Percentiles rank a stretch among this genome's conserved stretches.
These are phyloP conservation scores for Athalia cordata DNA, from an alignment of 2,888 invertebrate species.

Conservation along the genomic window DNA sequence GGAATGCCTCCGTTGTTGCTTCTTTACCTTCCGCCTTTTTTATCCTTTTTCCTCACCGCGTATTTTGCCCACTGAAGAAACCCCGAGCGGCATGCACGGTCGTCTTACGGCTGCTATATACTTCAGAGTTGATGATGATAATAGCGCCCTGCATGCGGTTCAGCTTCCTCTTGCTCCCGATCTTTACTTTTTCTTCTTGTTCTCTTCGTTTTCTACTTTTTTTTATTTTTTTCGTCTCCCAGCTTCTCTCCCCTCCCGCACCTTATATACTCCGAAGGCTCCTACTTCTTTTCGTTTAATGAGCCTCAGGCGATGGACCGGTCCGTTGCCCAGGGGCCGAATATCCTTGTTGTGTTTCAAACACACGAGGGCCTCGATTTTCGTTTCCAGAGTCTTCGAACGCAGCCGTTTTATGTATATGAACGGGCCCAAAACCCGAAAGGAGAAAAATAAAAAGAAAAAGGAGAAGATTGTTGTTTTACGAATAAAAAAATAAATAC, in stretches of 20 bases:
- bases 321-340: conserved; percentile 29
- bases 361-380: conserved; percentile 4
- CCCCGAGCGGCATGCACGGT: background rate
- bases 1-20: conserved; percentile 31
- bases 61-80: background rate
- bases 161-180: background rate
- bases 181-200: conserved; percentile 11
- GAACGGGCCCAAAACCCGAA: conserved; percentile 6
- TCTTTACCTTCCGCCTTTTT: background rate
- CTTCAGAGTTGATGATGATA: conserved; percentile 2
- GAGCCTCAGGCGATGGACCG: conserved; percentile 42
- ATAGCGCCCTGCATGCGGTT: conserved; percentile 18
- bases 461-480: background rate
- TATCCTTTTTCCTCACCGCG: too few species aligned
- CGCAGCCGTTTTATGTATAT: background rate
- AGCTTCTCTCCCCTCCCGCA: too few species aligned
- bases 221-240: background rate
- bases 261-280: background rate
- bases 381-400: conserved; percentile 24
- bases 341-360: conserved; percentile 10
- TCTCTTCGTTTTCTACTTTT: background rate
- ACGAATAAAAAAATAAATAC: background rate
- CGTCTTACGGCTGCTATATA: conserved; percentile 18
- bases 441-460: conserved; percentile 5
- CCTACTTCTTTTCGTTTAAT: conserved; percentile 18